These are phyloP conservation scores for Lasioglossum vierecki DNA, from an alignment of 2,888 invertebrate species.

Conservation along the genomic window DNA sequence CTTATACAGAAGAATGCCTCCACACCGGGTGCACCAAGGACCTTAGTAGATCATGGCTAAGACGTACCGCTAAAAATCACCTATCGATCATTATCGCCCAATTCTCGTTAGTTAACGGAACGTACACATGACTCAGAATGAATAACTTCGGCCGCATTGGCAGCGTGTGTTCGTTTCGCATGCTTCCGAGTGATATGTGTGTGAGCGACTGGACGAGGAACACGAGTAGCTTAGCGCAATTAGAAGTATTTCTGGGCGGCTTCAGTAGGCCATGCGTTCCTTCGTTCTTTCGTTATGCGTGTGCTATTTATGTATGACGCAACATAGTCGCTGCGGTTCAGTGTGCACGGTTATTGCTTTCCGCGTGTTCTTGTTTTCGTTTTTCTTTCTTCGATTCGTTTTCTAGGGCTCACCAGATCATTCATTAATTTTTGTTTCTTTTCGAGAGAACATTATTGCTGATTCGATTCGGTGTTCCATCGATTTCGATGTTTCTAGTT, in stretches of 20 bases:
- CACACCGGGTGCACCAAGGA: background rate
- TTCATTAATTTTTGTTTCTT: background rate
- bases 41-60: slow-evolving; percentile 13
- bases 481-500: background rate
- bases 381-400: background rate
- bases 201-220: background rate
- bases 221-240: slow-evolving; percentile 47
- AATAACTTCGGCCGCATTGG: slow-evolving; percentile 51
- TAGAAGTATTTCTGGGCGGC: slow-evolving; percentile 31
- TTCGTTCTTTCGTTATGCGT: background rate
- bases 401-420: background rate
- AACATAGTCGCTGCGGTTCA: background rate
- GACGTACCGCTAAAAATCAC: slow-evolving; percentile 14
- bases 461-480: background rate
- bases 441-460: background rate
- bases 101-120: slow-evolving; percentile 2
- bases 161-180: slow-evolving; percentile 51
- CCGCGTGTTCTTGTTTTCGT: background rate
- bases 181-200: slow-evolving; percentile 27
- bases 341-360: background rate
- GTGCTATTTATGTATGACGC: background rate
- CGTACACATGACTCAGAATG: slow-evolving; percentile 63
- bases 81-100: slow-evolving; percentile 18
- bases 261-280: slow-evolving; percentile 3
- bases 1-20: background rate